These are phyloP conservation scores for Megaceryle torquata DNA, from an alignment of 2,113 vertebrate genomes.

Conservation along the genomic window DNA sequence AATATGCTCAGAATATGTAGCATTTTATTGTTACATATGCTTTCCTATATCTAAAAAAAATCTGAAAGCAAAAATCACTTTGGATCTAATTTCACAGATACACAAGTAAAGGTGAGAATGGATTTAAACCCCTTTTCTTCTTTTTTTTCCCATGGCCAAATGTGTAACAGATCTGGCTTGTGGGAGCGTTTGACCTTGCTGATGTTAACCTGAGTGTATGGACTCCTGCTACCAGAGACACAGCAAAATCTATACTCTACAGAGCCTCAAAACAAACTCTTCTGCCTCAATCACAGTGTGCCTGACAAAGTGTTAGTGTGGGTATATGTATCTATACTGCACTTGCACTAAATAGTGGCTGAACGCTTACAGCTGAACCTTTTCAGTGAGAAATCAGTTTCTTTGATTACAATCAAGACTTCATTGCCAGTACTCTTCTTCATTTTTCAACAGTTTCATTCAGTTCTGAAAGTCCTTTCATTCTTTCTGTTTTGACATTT, in stretches of 20 bases:
- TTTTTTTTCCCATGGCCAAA: background rate
- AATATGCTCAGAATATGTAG: background rate
- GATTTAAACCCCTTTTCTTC: background rate
- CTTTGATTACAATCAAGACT: background rate
- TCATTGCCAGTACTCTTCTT: background rate
- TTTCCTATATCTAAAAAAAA: background rate
- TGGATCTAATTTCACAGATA: background rate
- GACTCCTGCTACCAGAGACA: background rate
- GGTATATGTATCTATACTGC: fast-evolving
- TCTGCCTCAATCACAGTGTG: background rate
- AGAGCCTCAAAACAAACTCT: background rate
- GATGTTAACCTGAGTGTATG: fast-evolving
- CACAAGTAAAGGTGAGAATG: background rate
- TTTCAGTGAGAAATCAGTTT: background rate
- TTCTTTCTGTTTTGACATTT: background rate
- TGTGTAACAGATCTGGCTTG: background rate
- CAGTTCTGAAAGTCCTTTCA: background rate
- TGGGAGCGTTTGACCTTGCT: background rate
- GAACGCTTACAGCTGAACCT: background rate
- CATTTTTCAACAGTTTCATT: background rate
- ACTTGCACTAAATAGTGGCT: background rate
- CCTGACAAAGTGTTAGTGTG: fast-evolving
- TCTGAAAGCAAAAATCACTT: background rate
- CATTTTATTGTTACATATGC: background rate
- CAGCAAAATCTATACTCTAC: background rate